Conservation (phyloP, 2,888 invertebrate species). For the Melolontha melolontha region DNA sequence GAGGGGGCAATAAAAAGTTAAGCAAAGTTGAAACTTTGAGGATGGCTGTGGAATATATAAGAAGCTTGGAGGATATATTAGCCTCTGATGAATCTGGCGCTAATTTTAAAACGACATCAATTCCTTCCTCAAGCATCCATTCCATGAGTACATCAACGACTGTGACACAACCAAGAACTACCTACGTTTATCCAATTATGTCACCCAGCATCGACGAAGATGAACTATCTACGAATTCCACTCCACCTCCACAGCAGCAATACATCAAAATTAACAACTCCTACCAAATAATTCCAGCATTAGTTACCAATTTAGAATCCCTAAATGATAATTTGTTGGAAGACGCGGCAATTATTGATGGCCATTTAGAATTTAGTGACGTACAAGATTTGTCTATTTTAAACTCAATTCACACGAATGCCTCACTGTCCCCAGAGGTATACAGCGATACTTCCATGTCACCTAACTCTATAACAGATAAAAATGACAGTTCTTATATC, state of each 20-base stretch:
- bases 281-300: constrained; percentile 73
- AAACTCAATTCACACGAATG: constrained; percentile 56
- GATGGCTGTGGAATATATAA: constrained; percentile 92
- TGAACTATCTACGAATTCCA: constrained; percentile 64
- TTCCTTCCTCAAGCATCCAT: constrained; percentile 42
- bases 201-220: constrained; percentile 68
- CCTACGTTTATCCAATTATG: constrained; percentile 59
- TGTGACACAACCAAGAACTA: constrained; percentile 56
- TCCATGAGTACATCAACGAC: constrained; percentile 63
- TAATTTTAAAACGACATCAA: constrained; percentile 42
- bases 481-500: constrained; percentile 48
- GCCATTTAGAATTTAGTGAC: constrained; percentile 68
- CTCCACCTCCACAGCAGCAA: constrained; percentile 66
- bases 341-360: constrained; percentile 67
- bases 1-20: constrained; percentile 80
- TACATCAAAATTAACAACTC: constrained; percentile 74
- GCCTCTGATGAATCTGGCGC: constrained; percentile 69
- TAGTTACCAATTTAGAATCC: constrained; percentile 67
- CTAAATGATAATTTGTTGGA: constrained; percentile 65
- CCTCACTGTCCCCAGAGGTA: constrained; percentile 61
- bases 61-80: constrained; percentile 81
- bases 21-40: constrained; percentile 90
- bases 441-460: constrained; percentile 64
- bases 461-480: constrained; percentile 56
- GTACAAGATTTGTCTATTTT: constrained; percentile 70